Evolutionary conservation across 2,888 invertebrate species (phyloP).

Genomic region (Rhingia campestris): DNA sequence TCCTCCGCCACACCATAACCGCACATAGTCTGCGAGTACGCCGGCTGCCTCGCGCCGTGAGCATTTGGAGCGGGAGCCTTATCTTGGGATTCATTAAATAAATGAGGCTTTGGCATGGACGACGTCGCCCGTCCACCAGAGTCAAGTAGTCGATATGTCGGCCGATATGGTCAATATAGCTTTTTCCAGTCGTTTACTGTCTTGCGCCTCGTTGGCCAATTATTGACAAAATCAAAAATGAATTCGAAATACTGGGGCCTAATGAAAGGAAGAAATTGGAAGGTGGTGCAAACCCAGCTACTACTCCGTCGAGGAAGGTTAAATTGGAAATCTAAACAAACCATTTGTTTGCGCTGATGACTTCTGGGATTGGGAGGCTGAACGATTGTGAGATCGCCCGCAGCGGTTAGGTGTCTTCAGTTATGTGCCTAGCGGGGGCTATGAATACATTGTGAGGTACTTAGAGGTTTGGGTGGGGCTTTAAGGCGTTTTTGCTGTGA

Average conservation of each 20-base stretch:
- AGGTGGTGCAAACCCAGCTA: background rate
- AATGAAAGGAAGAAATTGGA: conserved; percentile 51
- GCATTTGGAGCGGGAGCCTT: conserved; percentile 60
- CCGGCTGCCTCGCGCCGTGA: conserved; percentile 32
- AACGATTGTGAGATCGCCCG: background rate
- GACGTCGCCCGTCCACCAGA: conserved; percentile 56
- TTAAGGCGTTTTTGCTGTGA: conserved; percentile 8
- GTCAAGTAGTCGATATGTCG: conserved; percentile 63
- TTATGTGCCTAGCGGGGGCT: conserved; percentile 15
- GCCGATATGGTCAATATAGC: conserved; percentile 51
- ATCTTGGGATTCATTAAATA: conserved; percentile 71
- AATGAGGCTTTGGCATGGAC: conserved; percentile 70
- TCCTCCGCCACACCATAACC: conserved; percentile 34
- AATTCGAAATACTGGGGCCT: conserved; percentile 42
- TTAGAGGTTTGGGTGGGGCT: background rate
- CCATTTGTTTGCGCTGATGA: conserved; percentile 45
- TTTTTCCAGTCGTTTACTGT: conserved; percentile 9
- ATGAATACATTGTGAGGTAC: conserved; percentile 37
- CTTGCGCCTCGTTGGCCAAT: conserved; percentile 17
- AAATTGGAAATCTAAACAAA: conserved; percentile 60
- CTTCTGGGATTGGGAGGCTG: conserved; percentile 32
- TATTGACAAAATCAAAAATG: conserved; percentile 64
- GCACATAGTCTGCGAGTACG: conserved; percentile 1
- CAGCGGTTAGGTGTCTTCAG: conserved; percentile 5
- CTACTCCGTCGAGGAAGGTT: conserved; percentile 35